Evolutionary conservation across 1,140 invertebrate species (phyloP).

Genomic region (Drosophila malerkotliana): DNA sequence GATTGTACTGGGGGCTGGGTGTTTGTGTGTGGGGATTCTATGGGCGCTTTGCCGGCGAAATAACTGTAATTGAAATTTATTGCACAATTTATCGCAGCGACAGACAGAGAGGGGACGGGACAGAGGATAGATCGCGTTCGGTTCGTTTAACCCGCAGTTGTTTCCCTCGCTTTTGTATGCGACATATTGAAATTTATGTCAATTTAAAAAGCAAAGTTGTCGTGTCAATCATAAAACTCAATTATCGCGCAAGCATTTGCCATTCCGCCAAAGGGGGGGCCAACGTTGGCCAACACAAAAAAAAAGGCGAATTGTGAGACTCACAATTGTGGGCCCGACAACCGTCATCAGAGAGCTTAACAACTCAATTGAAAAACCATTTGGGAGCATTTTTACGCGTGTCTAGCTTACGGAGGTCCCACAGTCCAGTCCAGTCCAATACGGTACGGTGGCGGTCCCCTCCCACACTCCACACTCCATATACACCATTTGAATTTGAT

Average conservation of each 20-base stretch:
- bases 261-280: constrained; percentile 22
- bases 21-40: constrained; percentile 19
- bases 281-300: background rate
- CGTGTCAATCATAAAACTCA: constrained; percentile 82
- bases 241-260: constrained; percentile 67
- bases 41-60: constrained; percentile 62
- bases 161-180: constrained; percentile 41
- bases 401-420: constrained; percentile 49
- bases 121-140: constrained; percentile 22
- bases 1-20: background rate
- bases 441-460: background rate
- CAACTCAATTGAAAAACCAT: constrained; percentile 77
- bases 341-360: constrained; percentile 58
- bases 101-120: constrained; percentile 24
- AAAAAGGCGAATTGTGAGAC: too few relatives aligned
- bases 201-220: constrained; percentile 83
- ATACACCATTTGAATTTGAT: constrained; percentile 59
- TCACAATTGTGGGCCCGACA: constrained; percentile 13
- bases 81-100: constrained; percentile 76
- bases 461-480: constrained; percentile 38
- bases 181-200: constrained; percentile 82
- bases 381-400: constrained; percentile 77
- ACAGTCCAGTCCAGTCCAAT: background rate
- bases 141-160: constrained; percentile 50
- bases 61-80: constrained; percentile 82